A percentile compares a stretch with the other conserved stretches of the same genome.
phyloP scores from a whole-genome alignment of 1,140 invertebrate species.

The Lucilia sericata region DNA sequence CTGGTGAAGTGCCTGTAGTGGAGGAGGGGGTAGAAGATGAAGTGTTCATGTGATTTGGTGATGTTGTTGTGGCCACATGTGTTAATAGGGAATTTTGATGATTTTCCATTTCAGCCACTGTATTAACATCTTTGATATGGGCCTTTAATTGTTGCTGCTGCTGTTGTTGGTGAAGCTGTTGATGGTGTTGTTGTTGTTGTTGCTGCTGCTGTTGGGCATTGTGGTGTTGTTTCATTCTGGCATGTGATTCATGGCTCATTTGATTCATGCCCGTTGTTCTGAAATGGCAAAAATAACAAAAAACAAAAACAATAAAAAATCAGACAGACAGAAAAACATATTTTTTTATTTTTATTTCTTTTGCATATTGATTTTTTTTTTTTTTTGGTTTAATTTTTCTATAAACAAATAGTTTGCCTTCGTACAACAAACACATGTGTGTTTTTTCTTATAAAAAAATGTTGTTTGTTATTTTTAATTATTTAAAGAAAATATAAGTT shows the following conservation, averaged over 20 bases:
- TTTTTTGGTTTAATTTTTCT: background rate
- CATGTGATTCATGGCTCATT: constrained; percentile 65
- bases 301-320: constrained; percentile 9
- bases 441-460: background rate
- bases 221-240: constrained; percentile 63
- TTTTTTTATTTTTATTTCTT: constrained; percentile 36
- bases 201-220: constrained; percentile 53
- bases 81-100: constrained; percentile 51
- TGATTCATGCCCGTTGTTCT: constrained; percentile 56
- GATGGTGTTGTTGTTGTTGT: constrained; percentile 54
- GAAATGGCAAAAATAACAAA: background rate
- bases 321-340: background rate
- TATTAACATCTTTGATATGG: constrained; percentile 51
- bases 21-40: constrained; percentile 50
- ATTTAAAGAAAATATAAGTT: background rate
- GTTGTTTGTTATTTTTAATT: background rate
- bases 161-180: constrained; percentile 49
- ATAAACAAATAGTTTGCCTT: constrained; percentile 14
- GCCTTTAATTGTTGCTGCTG: constrained; percentile 53
- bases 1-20: constrained; percentile 61
- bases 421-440: background rate
- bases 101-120: constrained; percentile 53
- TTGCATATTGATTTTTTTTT: constrained; percentile 35
- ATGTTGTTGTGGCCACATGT: constrained; percentile 42
- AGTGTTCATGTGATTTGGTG: constrained; percentile 35